Conservation (phyloP, 2,888 invertebrate genomes). For the Watsonalla cultraria region DNA sequence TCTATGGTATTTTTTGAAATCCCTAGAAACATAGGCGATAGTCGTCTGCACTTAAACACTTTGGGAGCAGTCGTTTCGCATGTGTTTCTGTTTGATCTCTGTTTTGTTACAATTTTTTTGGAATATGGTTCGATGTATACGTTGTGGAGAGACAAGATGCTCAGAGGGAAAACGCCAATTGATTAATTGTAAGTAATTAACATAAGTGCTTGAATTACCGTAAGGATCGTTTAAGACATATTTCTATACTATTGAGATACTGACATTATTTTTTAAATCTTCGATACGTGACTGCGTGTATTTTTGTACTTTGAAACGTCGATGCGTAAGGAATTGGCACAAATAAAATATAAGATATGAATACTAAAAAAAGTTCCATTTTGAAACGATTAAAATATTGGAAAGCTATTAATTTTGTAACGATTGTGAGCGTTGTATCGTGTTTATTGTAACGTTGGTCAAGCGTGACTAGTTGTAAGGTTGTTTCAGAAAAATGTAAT, state of each 20-base stretch:
- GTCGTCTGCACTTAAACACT: constrained; percentile 44
- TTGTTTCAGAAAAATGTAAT: constrained; percentile 79
- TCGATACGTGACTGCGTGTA: constrained; percentile 64
- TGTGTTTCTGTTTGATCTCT: constrained; percentile 61
- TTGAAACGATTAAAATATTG: constrained; percentile 59
- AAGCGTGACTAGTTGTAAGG: constrained; percentile 63
- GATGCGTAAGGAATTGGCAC: constrained; percentile 74
- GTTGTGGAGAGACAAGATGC: constrained; percentile 45
- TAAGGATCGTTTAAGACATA: constrained; percentile 58
- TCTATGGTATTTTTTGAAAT: constrained; percentile 44
- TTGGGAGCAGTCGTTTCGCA: constrained; percentile 62
- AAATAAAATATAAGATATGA: constrained; percentile 44
- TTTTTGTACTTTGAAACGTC: constrained; percentile 69
- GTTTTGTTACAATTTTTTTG: constrained; percentile 75
- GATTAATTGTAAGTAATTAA: constrained; percentile 55
- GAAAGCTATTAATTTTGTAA: constrained; percentile 62
- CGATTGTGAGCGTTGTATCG: constrained; percentile 72
- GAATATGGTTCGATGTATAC: constrained; percentile 50
- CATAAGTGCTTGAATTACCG: constrained; percentile 64
- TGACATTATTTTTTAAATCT: constrained; percentile 56
- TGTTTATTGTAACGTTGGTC: constrained; percentile 72
- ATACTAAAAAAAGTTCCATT: constrained; percentile 59
- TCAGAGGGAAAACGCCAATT: constrained; percentile 71
- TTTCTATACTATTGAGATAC: constrained; percentile 58
- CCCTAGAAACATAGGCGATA: constrained; percentile 38